These are phyloP conservation scores for Pristionchus arcanus DNA, from an alignment of 2,888 invertebrate genomes.

Conservation along the genomic window DNA sequence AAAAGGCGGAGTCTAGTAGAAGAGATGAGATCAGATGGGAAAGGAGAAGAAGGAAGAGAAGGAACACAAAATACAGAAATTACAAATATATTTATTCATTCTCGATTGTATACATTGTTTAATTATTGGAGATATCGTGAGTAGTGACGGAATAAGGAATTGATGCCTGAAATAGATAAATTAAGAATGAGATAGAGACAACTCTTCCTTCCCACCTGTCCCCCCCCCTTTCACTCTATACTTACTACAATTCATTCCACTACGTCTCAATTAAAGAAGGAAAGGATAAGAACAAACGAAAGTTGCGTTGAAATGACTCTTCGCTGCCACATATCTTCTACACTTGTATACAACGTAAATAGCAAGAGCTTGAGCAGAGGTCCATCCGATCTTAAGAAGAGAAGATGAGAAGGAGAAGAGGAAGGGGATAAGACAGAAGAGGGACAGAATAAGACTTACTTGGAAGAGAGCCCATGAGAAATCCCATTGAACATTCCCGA, in stretches of 20 bases:
- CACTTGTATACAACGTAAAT: constrained; percentile 71
- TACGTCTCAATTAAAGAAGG: no score
- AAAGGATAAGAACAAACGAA: not conserved
- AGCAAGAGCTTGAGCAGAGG: constrained; percentile 67
- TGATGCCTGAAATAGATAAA: not conserved
- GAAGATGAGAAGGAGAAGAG: not conserved
- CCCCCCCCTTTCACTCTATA: not conserved
- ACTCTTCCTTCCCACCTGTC: not conserved
- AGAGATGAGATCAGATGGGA: not conserved
- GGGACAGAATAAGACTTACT: constrained; percentile 54
- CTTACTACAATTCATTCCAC: constrained; percentile 10
- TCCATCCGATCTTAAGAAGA: constrained; percentile 65
- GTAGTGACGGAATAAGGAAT: not conserved
- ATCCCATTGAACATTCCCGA: constrained; percentile 69
- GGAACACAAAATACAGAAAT: not conserved
- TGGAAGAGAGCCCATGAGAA: constrained; percentile 68
- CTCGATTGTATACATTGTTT: not conserved
- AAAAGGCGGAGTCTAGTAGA: constrained; percentile 12
- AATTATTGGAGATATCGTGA: not conserved
- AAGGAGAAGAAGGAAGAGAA: constrained; percentile 21
- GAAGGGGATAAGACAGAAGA: not conserved
- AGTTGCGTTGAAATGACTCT: constrained; percentile 62
- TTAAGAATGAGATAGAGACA: not conserved
- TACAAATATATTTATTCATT: constrained; percentile 1
- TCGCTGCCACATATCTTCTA: constrained; percentile 67